phyloP scores from a whole-genome alignment of 2,113 vertebrate species.

The Panthera tigris region DNA sequence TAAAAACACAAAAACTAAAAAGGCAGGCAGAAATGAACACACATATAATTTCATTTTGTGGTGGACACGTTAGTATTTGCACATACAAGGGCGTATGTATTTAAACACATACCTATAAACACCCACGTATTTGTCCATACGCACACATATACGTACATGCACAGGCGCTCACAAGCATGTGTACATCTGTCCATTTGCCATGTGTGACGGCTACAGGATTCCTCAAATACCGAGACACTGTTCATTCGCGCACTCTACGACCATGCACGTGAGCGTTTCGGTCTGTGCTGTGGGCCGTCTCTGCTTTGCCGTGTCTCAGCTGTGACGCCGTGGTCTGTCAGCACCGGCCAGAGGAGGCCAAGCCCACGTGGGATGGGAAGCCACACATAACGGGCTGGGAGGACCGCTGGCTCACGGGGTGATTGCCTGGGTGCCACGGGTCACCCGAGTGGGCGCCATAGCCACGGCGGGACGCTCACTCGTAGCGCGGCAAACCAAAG shows the following conservation, averaged over 20 bases:
- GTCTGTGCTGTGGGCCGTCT: neutral
- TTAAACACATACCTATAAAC: too few species aligned
- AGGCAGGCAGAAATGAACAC: neutral
- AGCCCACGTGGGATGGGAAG: rapidly evolving
- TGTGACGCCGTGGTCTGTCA: neutral
- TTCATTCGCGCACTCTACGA: rapidly evolving
- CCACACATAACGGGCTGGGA: rapidly evolving
- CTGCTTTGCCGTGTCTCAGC: neutral
- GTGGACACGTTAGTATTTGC: neutral
- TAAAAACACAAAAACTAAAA: too few species aligned
- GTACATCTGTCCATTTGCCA: too few species aligned
- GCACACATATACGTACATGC: rapidly evolving
- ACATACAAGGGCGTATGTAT: rapidly evolving
- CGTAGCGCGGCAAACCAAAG: slow-evolving; percentile 91
- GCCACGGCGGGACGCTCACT: slow-evolving; percentile 60
- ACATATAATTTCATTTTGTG: neutral
- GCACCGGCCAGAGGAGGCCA: rapidly evolving
- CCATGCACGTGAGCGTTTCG: too few species aligned
- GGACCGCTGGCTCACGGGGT: rapidly evolving
- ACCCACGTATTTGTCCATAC: too few species aligned
- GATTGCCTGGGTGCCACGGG: rapidly evolving
- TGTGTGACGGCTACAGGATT: neutral
- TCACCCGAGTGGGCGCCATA: rapidly evolving
- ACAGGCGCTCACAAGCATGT: rapidly evolving
- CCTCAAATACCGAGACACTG: neutral